Conservation (phyloP, 1,140 invertebrate genomes). For the Drosophila sp. region DNA sequence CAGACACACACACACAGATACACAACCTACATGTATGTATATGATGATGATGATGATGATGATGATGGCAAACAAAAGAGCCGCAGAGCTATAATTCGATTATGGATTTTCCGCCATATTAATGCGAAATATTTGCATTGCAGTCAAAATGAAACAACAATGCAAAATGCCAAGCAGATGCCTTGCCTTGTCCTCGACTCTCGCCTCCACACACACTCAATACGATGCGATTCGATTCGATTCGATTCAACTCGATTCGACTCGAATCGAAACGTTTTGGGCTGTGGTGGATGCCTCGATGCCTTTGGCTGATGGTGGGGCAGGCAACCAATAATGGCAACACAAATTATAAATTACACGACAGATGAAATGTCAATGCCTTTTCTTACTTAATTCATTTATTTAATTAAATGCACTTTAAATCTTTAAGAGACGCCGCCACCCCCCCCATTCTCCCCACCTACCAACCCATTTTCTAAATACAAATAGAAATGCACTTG, state of each 20-base stretch:
- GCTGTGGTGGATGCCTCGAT: not conserved
- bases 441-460: not conserved
- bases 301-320: not conserved
- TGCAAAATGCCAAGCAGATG: slow-evolving; percentile 39
- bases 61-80: slow-evolving; percentile 72
- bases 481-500: slow-evolving; percentile 79
- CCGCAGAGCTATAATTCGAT: slow-evolving; percentile 77
- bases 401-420: slow-evolving; percentile 70
- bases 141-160: slow-evolving; percentile 61
- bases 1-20: slow-evolving; percentile 1
- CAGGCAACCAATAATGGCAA: slow-evolving; percentile 68
- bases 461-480: slow-evolving; percentile 43
- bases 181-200: slow-evolving; percentile 26
- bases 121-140: slow-evolving; percentile 78
- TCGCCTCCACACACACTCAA: slow-evolving; percentile 4
- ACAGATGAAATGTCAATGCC: slow-evolving; percentile 79
- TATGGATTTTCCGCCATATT: slow-evolving; percentile 81
- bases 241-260: not conserved
- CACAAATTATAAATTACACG: slow-evolving; percentile 80
- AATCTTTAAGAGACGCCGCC: not conserved
- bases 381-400: slow-evolving; percentile 73
- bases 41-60: not conserved
- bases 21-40: slow-evolving; percentile 21
- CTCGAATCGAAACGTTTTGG: not conserved
- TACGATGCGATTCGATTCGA: slow-evolving; percentile 5